Evolutionary conservation across 2,888 invertebrate genomes (phyloP).

Genomic region (Selenia dentaria): DNA sequence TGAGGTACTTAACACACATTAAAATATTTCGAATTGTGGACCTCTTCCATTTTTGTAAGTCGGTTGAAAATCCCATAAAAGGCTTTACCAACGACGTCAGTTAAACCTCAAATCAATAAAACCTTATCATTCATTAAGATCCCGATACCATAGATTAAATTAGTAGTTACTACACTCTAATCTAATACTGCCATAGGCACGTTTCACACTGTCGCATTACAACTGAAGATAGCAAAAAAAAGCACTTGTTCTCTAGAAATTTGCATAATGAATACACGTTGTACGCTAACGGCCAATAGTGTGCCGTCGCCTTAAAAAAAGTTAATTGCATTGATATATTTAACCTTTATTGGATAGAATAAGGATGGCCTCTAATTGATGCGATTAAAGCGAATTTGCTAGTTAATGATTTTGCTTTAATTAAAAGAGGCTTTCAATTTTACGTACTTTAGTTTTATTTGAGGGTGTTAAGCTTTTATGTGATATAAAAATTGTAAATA

Average conservation of each 20-base stretch:
- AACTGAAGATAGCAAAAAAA: slow-evolving; percentile 44
- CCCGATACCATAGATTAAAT: neutral
- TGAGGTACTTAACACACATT: too few relatives aligned
- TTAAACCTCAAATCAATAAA: too few relatives aligned
- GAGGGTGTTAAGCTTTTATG: neutral
- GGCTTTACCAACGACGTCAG: too few relatives aligned
- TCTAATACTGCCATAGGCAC: slow-evolving; percentile 36
- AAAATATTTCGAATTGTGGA: too few relatives aligned
- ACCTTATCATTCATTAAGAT: too few relatives aligned
- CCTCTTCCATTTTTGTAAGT: too few relatives aligned
- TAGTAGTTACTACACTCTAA: neutral
- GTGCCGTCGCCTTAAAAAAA: slow-evolving; percentile 18
- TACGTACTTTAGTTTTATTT: slow-evolving; percentile 8
- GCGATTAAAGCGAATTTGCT: slow-evolving; percentile 24
- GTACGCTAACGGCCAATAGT: slow-evolving; percentile 55
- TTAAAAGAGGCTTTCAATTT: slow-evolving; percentile 4
- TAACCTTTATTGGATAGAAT: slow-evolving; percentile 29
- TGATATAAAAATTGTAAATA: neutral
- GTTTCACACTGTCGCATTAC: slow-evolving; percentile 58
- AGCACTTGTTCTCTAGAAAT: slow-evolving; percentile 53
- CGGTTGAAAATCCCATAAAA: too few relatives aligned
- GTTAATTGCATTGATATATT: slow-evolving; percentile 23
- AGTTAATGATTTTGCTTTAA: slow-evolving; percentile 11
- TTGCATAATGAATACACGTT: slow-evolving; percentile 64
- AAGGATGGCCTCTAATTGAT: slow-evolving; percentile 25